These are phyloP conservation scores for Agraylea sexmaculata DNA, from an alignment of 1,140 invertebrate genomes.

Conservation along the genomic window DNA sequence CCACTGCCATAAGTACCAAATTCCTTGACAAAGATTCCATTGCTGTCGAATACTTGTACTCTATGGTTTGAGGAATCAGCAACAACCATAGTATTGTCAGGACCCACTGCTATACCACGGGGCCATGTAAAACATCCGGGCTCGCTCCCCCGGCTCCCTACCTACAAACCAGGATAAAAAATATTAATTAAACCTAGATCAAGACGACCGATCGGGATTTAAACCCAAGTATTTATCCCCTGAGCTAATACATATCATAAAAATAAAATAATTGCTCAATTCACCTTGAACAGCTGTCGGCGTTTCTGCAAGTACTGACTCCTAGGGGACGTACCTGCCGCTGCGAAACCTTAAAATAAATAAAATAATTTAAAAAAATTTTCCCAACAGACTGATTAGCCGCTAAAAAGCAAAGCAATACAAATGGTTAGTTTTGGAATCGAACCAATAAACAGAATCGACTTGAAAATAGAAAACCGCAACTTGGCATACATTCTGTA, in stretches of 20 bases:
- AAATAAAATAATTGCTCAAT: neutral
- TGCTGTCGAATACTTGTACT: slow-evolving; percentile 75
- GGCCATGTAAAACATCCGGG: slow-evolving; percentile 95
- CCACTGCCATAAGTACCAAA: slow-evolving; percentile 90
- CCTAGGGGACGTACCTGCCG: slow-evolving; percentile 58
- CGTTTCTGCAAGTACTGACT: slow-evolving; percentile 85
- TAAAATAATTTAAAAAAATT: neutral
- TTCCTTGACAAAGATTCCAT: slow-evolving; percentile 82
- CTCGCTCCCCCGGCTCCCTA: slow-evolving; percentile 94
- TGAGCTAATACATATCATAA: slow-evolving; percentile 1
- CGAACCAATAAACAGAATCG: too few relatives aligned
- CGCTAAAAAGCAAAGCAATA: neutral
- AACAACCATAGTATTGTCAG: slow-evolving; percentile 88
- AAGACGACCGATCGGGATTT: too few relatives aligned
- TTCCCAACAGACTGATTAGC: neutral
- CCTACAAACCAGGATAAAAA: too few relatives aligned
- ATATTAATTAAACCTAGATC: too few relatives aligned
- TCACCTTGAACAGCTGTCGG: slow-evolving; percentile 70
- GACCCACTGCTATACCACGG: slow-evolving; percentile 85
- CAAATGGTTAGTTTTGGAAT: neutral
- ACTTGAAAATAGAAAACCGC: too few relatives aligned
- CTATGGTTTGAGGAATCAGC: slow-evolving; percentile 94
- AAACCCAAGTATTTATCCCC: too few relatives aligned
- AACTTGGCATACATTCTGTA: too few relatives aligned
- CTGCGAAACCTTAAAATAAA: slow-evolving; percentile 41